Evolutionary conservation across 2,113 vertebrate genomes (phyloP).

Genomic region (Poeciliopsis prolifica): DNA sequence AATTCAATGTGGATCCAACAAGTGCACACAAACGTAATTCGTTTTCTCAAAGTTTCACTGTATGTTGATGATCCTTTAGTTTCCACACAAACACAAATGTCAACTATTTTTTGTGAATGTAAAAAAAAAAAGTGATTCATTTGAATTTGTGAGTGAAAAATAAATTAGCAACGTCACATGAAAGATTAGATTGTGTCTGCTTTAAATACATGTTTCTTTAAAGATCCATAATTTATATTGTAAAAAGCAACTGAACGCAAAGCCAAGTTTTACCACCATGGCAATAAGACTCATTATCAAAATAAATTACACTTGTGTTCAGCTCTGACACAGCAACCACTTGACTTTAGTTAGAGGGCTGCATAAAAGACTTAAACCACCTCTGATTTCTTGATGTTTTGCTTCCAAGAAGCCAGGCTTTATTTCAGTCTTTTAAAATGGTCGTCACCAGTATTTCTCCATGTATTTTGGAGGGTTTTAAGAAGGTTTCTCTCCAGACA

Average conservation of each 20-base stretch:
- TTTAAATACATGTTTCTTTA: neutral
- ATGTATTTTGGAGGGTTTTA: neutral
- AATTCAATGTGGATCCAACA: neutral
- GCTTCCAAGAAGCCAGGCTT: neutral
- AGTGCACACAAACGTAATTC: neutral
- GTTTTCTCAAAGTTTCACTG: neutral
- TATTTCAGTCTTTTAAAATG: neutral
- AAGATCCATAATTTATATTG: neutral
- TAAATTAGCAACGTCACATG: neutral
- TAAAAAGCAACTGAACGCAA: neutral
- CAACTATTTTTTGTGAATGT: neutral
- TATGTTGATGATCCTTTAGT: neutral
- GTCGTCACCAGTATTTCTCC: neutral
- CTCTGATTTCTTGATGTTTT: neutral
- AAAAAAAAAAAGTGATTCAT: neutral
- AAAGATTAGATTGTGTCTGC: neutral
- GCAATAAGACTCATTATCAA: neutral
- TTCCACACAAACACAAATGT: no score
- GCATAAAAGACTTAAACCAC: neutral
- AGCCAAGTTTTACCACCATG: neutral
- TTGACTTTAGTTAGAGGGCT: neutral
- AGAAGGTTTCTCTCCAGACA: neutral
- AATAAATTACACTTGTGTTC: neutral
- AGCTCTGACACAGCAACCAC: neutral
- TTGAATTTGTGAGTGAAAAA: neutral